Base-by-base conservation (phyloP, 2,888 invertebrate genomes). In the Lycia hirtaria region DNA sequence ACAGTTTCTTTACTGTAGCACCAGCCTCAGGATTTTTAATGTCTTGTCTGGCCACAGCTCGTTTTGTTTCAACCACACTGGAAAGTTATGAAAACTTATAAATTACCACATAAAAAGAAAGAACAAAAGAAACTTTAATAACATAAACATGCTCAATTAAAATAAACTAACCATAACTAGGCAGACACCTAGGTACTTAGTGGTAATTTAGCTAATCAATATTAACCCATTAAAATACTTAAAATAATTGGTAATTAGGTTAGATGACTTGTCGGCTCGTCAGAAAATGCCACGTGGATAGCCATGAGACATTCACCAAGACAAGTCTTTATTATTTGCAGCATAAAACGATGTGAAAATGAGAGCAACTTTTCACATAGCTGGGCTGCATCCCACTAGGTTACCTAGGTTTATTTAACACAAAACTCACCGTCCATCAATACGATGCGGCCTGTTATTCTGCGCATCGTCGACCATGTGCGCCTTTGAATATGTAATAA, bases 391-490 rank as follows among this genome's bases (percentile, higher is more conserved):
- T 48, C 5, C 15, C 15, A 20, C 4, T 14, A 1, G 14, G 24
- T 14, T n/a, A 9, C 5, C 14, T 22, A 33, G 4, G 3, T 28
- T 37, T n/a, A 19, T 2, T 4, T 33, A 22, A 45, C 9, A 32
- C 10, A 24, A 17, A 56, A 83, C 93, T 87, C 75, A 94, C 94
- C 94, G 94, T 41, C 97, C 97, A 84, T 98, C 98, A 43, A 99
- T 97, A 71, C 96, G 95, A 80, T 99, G 99, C 0, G 99, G 99
- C 49, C 96, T 93, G 35, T 96, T 95, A 80, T 94, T 95, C 83
- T 99, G 99, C 3, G 99, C 98, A 81, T 97, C 97, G 87, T 99
- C 99, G 7, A 99, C 98, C 98, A 98, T 98, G 79, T 96, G 96
- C 38, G 98, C 97, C 70, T 96, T 94, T 1, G 97, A 96, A 81